phyloP scores from a whole-genome alignment of 2,113 vertebrate species.

The Syngnathus typhle region DNA sequence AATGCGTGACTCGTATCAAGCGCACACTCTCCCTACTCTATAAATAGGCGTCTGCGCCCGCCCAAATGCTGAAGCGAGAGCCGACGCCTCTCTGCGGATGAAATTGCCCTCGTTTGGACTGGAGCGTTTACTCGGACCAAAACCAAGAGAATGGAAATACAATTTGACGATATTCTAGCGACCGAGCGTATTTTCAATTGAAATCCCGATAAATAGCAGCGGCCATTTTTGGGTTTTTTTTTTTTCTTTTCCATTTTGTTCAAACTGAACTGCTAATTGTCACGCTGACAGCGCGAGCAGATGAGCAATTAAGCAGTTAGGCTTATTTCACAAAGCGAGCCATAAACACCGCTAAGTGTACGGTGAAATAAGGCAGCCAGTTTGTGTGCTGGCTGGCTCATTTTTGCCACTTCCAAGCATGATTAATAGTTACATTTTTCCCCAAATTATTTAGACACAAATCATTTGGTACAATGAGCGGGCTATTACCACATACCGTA shows the following conservation, averaged over 20 bases:
- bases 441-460: slow-evolving; percentile 73
- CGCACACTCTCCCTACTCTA: slow-evolving; percentile 93
- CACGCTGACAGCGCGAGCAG: slow-evolving; percentile 32
- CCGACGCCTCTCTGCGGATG: background rate
- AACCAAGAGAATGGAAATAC: background rate
- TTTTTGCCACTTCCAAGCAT: slow-evolving; percentile 63
- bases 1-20: slow-evolving; percentile 89
- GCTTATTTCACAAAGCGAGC: slow-evolving; percentile 67
- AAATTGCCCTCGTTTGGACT: background rate
- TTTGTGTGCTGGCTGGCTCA: slow-evolving; percentile 26
- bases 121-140: background rate
- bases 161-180: background rate
- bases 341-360: slow-evolving; percentile 67
- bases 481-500: slow-evolving; percentile 75
- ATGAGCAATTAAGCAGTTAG: slow-evolving; percentile 73
- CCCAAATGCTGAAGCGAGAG: slow-evolving; percentile 33
- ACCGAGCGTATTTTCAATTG: slow-evolving; percentile 13
- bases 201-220: slow-evolving; percentile 52
- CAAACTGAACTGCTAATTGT: slow-evolving; percentile 60
- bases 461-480: slow-evolving; percentile 71
- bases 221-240: slow-evolving; percentile 69
- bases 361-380: slow-evolving; percentile 42
- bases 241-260: slow-evolving; percentile 73
- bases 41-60: slow-evolving; percentile 41
- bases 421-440: slow-evolving; percentile 78